These are phyloP conservation scores for Campylomormyrus numenius DNA, from an alignment of 2,113 vertebrate genomes.

Conservation along the genomic window DNA sequence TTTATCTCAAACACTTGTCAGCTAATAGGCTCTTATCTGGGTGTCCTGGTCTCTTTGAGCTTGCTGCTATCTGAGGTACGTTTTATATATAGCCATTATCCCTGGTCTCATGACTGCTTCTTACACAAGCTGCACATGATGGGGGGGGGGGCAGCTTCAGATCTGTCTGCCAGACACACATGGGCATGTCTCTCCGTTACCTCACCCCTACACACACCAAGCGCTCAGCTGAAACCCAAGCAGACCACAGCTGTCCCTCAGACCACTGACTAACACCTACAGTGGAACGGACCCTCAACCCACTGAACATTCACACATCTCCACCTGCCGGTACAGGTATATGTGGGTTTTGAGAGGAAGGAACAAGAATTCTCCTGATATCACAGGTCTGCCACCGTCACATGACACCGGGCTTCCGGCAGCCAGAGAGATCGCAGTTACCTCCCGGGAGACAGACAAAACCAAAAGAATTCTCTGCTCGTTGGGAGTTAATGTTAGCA, in stretches of 20 bases:
- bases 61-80: slow-evolving; percentile 37
- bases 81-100: slow-evolving; percentile 58
- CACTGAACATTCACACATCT: background rate
- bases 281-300: no score
- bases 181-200: slow-evolving; percentile 27
- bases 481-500: background rate
- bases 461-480: background rate
- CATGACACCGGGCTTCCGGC: no score
- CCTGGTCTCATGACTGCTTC: slow-evolving; percentile 55
- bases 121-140: slow-evolving; percentile 54
- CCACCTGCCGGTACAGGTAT: background rate
- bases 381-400: background rate
- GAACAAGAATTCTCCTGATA: no score
- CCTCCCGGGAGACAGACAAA: background rate
- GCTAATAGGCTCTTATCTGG: slow-evolving; percentile 44
- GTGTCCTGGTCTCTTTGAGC: slow-evolving; percentile 35
- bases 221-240: background rate
- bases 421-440: background rate
- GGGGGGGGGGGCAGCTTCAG: slow-evolving; percentile 31
- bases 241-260: background rate
- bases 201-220: slow-evolving; percentile 8
- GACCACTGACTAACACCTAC: background rate
- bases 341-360: background rate
- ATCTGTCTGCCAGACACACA: slow-evolving; percentile 43
- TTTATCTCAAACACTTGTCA: slow-evolving; percentile 29